These are phyloP conservation scores for Lates japonicus DNA, from an alignment of 2,797 vertebrate species.

Conservation along the genomic window DNA sequence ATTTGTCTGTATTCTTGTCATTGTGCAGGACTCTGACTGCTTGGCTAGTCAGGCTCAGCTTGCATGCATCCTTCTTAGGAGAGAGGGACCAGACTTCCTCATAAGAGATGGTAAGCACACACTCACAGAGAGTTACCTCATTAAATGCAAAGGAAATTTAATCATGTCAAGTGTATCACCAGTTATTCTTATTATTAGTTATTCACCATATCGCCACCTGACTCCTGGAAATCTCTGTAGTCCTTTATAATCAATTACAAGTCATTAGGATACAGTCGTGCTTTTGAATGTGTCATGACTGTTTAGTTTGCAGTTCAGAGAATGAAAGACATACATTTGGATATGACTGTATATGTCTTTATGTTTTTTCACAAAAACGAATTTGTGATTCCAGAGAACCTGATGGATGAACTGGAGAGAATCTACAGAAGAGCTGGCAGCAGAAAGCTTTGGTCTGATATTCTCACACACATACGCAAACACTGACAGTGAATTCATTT, in stretches of 20 bases:
- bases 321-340: not conserved
- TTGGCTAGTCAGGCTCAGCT: conserved; percentile 94
- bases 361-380: not conserved
- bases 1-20: conserved; percentile 11
- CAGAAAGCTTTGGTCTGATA: conserved; percentile 97
- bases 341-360: not conserved
- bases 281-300: not conserved
- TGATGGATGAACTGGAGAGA: conserved; percentile 94
- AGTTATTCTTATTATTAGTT: not conserved
- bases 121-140: not conserved
- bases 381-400: conserved; percentile 84
- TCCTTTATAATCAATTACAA: not conserved
- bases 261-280: not conserved
- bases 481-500: not conserved
- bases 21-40: conserved; percentile 91
- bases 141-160: not conserved
- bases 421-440: conserved; percentile 96
- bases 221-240: too few species aligned
- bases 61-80: conserved; percentile 90
- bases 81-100: conserved; percentile 93
- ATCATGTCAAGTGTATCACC: not conserved
- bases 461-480: conserved; percentile 32
- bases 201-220: not conserved
- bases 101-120: conserved; percentile 89
- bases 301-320: not conserved